A percentile compares a stretch with the other conserved stretches of the same genome.
Evolutionary conservation across 1,140 invertebrate species (phyloP).

Genomic region (Brachionus rubens): DNA sequence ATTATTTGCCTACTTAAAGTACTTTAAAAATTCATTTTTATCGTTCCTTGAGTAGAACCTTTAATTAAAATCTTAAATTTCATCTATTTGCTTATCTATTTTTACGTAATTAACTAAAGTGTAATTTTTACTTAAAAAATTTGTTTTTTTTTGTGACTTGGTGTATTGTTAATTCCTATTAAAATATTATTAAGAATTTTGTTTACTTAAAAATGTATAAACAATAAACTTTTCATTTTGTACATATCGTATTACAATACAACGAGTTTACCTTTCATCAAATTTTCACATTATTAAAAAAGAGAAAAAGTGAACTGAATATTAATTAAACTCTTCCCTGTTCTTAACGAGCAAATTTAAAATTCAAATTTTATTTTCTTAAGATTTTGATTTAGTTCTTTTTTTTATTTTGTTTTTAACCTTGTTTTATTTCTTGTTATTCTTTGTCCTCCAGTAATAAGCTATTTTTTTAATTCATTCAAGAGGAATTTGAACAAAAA

Average conservation of each 20-base stretch:
- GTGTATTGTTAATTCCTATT: conserved; percentile 17
- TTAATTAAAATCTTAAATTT: background rate
- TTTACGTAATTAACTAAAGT: conserved; percentile 3
- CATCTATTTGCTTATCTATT: conserved; percentile 31
- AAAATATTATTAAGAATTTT: background rate
- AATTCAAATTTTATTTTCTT: conserved; percentile 38
- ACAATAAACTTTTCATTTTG: too few relatives aligned
- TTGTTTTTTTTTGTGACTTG: too few relatives aligned
- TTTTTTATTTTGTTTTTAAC: too few relatives aligned
- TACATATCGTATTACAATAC: too few relatives aligned
- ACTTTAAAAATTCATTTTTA: too few relatives aligned
- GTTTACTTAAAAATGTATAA: background rate
- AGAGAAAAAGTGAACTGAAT: background rate
- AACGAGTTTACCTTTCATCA: background rate
- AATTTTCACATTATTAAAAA: conserved; percentile 25
- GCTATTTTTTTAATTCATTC: background rate
- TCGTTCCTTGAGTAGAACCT: background rate
- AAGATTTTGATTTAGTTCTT: background rate
- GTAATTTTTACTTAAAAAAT: background rate
- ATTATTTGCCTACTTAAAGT: too few relatives aligned
- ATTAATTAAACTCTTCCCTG: conserved; percentile 5
- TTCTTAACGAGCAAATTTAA: conserved; percentile 21
- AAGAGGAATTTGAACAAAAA: conserved; percentile 23
- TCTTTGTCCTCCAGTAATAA: too few relatives aligned
- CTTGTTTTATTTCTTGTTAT: too few relatives aligned